These are phyloP conservation scores for Drosophila pandora DNA, from an alignment of 1,140 invertebrate genomes.

Conservation along the genomic window DNA sequence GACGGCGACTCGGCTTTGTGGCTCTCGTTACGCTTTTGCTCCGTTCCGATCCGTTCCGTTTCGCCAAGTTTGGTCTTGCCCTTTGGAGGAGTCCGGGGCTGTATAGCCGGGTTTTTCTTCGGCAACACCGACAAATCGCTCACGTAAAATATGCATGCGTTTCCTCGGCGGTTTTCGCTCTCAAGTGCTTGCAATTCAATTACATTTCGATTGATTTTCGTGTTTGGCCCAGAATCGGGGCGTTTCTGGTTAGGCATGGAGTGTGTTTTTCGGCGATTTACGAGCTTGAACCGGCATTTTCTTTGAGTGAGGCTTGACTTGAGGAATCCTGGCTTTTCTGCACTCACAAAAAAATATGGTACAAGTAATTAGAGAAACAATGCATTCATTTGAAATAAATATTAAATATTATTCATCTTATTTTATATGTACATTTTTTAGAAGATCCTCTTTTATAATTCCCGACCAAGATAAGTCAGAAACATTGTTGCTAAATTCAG, in stretches of 20 bases:
- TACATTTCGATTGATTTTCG: constrained; percentile 80
- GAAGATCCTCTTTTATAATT: constrained; percentile 2
- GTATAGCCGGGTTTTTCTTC: constrained; percentile 19
- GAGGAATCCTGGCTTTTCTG: background rate
- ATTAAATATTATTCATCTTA: background rate
- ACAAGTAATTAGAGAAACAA: background rate
- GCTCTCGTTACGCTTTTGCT: constrained; percentile 17
- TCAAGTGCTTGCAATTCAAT: constrained; percentile 80
- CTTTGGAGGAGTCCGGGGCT: background rate
- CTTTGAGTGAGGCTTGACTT: constrained; percentile 5
- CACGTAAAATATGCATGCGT: constrained; percentile 81
- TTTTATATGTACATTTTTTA: background rate
- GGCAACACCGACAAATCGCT: constrained; percentile 59
- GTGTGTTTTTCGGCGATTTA: constrained; percentile 43
- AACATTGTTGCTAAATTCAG: constrained; percentile 19
- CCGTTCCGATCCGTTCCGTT: constrained; percentile 13
- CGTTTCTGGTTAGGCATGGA: constrained; percentile 11
- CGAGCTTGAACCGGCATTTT: constrained; percentile 29
- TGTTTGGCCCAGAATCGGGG: constrained; percentile 54
- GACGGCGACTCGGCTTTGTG: constrained; percentile 12
- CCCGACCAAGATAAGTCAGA: constrained; percentile 6
- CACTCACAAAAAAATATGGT: constrained; percentile 6
- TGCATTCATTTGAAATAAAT: no score
- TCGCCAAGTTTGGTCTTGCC: background rate
- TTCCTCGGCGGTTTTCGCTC: constrained; percentile 73